Base-by-base conservation (phyloP, 2,888 invertebrate genomes). In the Ypsolopha scabrella region DNA sequence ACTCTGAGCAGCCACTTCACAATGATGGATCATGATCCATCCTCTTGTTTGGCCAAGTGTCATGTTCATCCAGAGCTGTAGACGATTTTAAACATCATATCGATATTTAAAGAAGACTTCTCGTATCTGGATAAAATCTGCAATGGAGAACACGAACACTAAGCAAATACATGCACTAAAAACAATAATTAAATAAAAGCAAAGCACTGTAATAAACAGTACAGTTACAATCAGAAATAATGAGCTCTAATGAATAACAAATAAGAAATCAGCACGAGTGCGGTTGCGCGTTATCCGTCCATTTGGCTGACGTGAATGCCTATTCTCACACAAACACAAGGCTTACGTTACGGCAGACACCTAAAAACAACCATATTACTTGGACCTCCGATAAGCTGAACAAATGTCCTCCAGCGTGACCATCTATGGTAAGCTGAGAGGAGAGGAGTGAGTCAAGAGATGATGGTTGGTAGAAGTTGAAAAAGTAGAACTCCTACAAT, bases 401-500 rank as follows among this genome's bases (percentile, higher is more conserved):
- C 38, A 24, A 2, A 14, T 13, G 9, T 2, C 10, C 11, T 46
- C 11, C 37, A 48, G 6, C 33, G 11, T n/a, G 39, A n/a, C 2
- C 39, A 39, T 39, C 24, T 3, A 24, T 33, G 2, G 9, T 46
- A 43, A 4, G 34, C 8, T 9, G 9, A 7, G 35, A 33, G 13
- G 7, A 41, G 41, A 7, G 49, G 34, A 24, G 49, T 34, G 34
- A 9, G 9, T 49, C 34, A 41, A 36, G 41, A 14, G 11, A 35
- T 6, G 8, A 37, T 37, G 45, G 51, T n/a, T 36, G 37, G 24
- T 2, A 24, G 24, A 10, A 49, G 48, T 33, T 44, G 35, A 53
- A 53, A 24, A 54, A 52, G 41, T 51, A 52, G 53, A 64, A 49
- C 67, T 75, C 67, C 57, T 63, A n/a, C 49, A 6, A 6, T 8